Percentiles rank a stretch among this genome's conserved stretches.
Conservation (phyloP, 2,797 vertebrate species). For the Myotis daubentonii region DNA sequence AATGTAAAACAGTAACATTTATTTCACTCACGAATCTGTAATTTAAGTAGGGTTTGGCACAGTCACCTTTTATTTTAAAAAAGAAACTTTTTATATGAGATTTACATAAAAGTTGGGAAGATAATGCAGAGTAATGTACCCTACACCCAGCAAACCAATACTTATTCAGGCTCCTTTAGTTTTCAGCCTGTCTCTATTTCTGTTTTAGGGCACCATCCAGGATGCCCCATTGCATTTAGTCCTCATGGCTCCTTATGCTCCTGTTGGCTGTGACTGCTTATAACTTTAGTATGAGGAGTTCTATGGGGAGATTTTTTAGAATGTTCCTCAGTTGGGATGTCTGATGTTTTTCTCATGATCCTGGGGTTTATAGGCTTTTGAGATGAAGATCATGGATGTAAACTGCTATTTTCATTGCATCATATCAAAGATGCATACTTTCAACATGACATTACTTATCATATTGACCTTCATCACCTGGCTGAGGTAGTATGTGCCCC, state of each 20-base stretch:
- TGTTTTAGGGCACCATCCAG: not conserved
- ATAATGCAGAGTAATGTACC: not conserved
- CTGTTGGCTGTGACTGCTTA: not conserved
- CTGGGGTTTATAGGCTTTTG: not conserved
- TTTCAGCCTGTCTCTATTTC: not conserved
- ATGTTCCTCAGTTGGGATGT: not conserved
- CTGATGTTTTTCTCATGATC: not conserved
- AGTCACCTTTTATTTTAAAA: not conserved
- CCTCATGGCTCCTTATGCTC: not conserved
- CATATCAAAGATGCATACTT: not conserved
- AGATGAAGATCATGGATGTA: not conserved
- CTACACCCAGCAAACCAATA: not conserved
- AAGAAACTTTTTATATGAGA: not conserved
- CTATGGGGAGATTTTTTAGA: not conserved
- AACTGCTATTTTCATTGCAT: not conserved
- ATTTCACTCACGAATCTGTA: not conserved
- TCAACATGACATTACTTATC: not conserved
- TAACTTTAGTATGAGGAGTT: not conserved
- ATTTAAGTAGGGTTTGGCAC: not conserved
- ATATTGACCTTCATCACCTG: not conserved
- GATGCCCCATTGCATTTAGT: not conserved
- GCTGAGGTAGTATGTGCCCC: not conserved
- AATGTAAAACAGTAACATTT: not conserved
- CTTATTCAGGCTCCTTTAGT: not conserved
- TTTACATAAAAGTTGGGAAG: not conserved